These are phyloP conservation scores for Ciconia nigra DNA, from an alignment of 2,797 vertebrate genomes.

Conservation along the genomic window DNA sequence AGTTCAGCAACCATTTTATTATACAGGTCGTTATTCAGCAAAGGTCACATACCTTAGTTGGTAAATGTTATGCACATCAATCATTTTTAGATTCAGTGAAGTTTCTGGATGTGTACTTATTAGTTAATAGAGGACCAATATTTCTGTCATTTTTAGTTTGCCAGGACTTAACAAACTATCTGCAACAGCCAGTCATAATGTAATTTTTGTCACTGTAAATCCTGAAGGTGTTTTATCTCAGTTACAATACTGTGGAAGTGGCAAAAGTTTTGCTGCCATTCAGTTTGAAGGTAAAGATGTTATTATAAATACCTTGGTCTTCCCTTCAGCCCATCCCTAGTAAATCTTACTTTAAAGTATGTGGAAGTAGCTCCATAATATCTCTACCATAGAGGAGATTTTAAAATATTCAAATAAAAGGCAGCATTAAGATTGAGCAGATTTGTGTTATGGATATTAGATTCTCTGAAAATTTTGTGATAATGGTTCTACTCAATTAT, in stretches of 20 bases:
- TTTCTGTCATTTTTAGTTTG: background rate
- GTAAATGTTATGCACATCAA: background rate
- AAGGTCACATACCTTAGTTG: background rate
- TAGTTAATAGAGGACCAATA: background rate
- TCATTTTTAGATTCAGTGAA: constrained; percentile 3
- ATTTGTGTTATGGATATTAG: background rate
- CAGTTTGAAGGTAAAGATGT: background rate
- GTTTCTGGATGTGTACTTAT: background rate
- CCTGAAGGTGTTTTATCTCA: background rate
- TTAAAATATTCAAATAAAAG: background rate
- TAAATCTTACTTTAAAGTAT: background rate
- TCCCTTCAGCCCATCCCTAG: background rate
- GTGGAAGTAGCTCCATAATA: background rate
- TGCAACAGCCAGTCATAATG: background rate
- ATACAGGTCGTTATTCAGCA: background rate
- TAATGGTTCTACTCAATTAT: background rate
- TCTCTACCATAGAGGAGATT: background rate
- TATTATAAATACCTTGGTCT: background rate
- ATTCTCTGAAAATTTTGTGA: background rate
- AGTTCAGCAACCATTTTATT: background rate
- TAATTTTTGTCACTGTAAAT: background rate
- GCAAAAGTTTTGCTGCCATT: background rate
- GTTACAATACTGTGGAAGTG: background rate
- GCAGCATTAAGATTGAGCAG: background rate
- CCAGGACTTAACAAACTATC: background rate